Percentiles rank a stretch among this genome's conserved stretches.
Conservation (phyloP, 2,113 vertebrate genomes). For the Plestiodon gilberti region DNA sequence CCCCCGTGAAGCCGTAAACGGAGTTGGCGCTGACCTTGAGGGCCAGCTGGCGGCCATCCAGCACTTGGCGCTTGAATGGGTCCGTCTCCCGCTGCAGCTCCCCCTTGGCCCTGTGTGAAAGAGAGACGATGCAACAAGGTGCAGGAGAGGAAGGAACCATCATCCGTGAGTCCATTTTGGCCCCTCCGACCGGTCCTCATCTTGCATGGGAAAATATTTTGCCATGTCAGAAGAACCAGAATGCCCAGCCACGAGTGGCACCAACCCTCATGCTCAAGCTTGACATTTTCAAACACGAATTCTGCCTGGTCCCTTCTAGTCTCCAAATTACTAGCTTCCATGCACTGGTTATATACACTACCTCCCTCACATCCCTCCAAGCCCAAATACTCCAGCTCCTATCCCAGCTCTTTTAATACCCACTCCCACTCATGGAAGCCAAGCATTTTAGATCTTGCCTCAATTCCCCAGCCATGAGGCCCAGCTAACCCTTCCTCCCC, state of each 20-base stretch:
- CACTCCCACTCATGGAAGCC: not conserved
- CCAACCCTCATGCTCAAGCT: no score
- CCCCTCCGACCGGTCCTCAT: not conserved
- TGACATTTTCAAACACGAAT: not conserved
- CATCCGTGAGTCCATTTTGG: not conserved
- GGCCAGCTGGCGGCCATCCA: constrained; percentile 90
- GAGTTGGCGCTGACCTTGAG: constrained; percentile 94
- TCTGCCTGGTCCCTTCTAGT: not conserved
- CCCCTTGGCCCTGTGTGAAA: constrained; percentile 81
- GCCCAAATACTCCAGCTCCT: not conserved
- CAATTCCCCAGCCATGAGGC: no score
- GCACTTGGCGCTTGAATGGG: constrained; percentile 88
- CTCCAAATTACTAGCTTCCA: not conserved
- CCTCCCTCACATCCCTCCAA: not conserved
- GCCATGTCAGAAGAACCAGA: not conserved
- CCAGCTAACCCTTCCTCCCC: not conserved
- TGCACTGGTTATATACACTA: no score
- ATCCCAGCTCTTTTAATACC: not conserved
- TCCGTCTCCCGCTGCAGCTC: constrained; percentile 91
- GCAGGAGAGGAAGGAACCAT: not conserved
- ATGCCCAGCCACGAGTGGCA: no score
- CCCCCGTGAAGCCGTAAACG: constrained; percentile 92
- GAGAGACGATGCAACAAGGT: not conserved
- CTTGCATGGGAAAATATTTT: not conserved
- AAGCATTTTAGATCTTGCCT: not conserved